phyloP scores from a whole-genome alignment of 2,888 invertebrate genomes.

The Keiferia lycopersicella region DNA sequence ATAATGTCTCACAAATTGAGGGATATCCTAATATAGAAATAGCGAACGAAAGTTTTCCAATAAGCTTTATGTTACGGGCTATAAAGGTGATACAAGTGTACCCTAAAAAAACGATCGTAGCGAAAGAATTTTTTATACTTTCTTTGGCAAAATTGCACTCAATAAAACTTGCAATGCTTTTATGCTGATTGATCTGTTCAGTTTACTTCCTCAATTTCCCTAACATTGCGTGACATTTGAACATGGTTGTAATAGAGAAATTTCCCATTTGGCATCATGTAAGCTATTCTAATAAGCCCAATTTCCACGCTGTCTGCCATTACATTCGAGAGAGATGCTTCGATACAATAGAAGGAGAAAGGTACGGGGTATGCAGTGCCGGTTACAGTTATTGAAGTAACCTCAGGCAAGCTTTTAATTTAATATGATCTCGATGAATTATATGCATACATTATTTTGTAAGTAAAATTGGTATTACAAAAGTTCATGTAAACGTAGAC shows the following conservation, averaged over 20 bases:
- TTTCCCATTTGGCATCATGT: constrained; percentile 22
- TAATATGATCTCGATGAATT: constrained; percentile 3
- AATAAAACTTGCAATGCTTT: background rate
- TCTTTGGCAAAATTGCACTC: background rate
- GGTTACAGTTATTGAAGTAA: constrained; percentile 4
- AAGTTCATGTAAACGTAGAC: too few species aligned
- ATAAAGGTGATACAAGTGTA: background rate
- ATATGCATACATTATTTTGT: background rate
- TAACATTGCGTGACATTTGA: constrained; percentile 18
- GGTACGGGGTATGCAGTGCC: constrained; percentile 4
- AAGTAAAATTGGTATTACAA: too few species aligned
- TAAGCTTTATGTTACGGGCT: too few species aligned
- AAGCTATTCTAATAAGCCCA: constrained; percentile 29
- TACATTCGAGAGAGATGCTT: constrained; percentile 25
- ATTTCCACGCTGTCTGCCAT: constrained; percentile 31
- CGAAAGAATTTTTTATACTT: background rate
- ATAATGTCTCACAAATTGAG: background rate
- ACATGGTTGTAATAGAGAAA: constrained; percentile 25
- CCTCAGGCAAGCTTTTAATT: constrained; percentile 1
- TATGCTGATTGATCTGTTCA: background rate
- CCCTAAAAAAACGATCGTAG: background rate
- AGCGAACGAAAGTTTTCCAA: background rate
- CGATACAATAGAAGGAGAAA: constrained; percentile 27
- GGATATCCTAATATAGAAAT: background rate
- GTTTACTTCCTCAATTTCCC: background rate